phyloP scores from a whole-genome alignment of 2,888 invertebrate genomes.

The Alsophila aescularia region DNA sequence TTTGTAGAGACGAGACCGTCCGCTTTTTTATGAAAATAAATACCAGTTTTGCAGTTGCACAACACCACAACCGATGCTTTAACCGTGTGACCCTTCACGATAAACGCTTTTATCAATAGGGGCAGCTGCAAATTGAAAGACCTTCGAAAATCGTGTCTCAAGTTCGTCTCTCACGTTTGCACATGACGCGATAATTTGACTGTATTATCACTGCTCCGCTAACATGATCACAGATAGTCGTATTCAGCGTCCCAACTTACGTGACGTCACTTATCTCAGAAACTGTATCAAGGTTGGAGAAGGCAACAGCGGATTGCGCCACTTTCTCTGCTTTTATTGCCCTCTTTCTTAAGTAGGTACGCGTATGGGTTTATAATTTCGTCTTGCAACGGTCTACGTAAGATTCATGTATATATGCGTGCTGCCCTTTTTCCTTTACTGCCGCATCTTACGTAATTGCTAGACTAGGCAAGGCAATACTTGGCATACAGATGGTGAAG shows the following conservation, averaged over 20 bases:
- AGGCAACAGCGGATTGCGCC: constrained; percentile 33
- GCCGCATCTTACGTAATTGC: constrained; percentile 50
- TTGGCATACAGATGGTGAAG: constrained; percentile 42
- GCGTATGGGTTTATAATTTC: constrained; percentile 42
- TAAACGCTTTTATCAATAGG: constrained; percentile 11
- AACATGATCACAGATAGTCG: constrained; percentile 43
- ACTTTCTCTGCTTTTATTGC: constrained; percentile 45
- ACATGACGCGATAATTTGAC: constrained; percentile 49
- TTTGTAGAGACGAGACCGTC: constrained; percentile 27
- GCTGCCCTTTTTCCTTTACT: constrained; percentile 45
- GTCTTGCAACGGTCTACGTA: constrained; percentile 29
- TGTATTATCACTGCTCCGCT: constrained; percentile 49
- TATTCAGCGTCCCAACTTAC: constrained; percentile 31
- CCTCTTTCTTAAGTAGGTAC: constrained; percentile 37
- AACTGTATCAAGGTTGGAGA: constrained; percentile 47
- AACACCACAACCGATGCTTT: constrained; percentile 14
- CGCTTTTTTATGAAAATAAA: constrained; percentile 23
- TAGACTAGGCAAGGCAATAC: constrained; percentile 20
- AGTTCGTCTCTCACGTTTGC: constrained; percentile 42
- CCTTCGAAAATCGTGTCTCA: constrained; percentile 41
- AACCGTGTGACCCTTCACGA: constrained; percentile 23
- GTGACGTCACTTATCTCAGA: constrained; percentile 44
- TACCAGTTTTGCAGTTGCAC: constrained; percentile 16
- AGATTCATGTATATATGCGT: constrained; percentile 26
- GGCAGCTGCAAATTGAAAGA: constrained; percentile 29